Evolutionary conservation across 2,888 invertebrate species (phyloP).

Genomic region (Dryadula phaetusa): DNA sequence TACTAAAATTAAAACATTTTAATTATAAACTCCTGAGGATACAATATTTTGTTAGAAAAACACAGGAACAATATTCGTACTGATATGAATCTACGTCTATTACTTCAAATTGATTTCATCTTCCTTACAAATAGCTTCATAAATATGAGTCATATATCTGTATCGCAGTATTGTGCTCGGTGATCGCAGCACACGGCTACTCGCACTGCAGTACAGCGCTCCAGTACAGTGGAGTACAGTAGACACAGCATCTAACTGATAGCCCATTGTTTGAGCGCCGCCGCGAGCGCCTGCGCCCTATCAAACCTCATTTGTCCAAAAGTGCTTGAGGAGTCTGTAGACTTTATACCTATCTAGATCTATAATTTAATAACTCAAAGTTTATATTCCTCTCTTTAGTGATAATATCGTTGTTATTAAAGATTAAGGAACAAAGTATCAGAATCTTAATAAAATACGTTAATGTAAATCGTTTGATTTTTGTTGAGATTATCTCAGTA

Average conservation of each 20-base stretch:
- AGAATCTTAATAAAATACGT: too few species aligned
- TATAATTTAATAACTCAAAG: background rate
- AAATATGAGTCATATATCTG: slow-evolving; percentile 8
- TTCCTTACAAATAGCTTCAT: slow-evolving; percentile 4
- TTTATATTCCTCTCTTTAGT: background rate
- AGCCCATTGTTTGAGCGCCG: slow-evolving; percentile 22
- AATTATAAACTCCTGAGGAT: too few species aligned
- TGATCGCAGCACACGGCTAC: background rate
- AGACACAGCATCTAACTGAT: slow-evolving; percentile 6
- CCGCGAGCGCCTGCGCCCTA: background rate
- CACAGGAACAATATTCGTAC: background rate
- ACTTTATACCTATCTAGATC: slow-evolving; percentile 4
- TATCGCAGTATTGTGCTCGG: background rate
- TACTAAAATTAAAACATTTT: too few species aligned
- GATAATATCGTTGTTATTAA: background rate
- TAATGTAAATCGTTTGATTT: too few species aligned
- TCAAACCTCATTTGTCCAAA: slow-evolving; percentile 21
- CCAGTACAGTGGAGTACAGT: background rate
- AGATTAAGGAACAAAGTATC: background rate
- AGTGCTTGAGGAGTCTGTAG: background rate
- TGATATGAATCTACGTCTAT: background rate
- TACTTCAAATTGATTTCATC: slow-evolving; percentile 13
- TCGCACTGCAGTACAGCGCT: background rate
- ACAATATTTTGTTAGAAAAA: background rate
- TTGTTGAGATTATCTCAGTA: too few species aligned